Percentiles rank a stretch among this genome's conserved stretches.
Evolutionary conservation across 2,113 vertebrate species (phyloP).

Genomic region (Bos taurus): ARS-UCD2.0 NC_037348.1:22305501-22306000

Average conservation of each 20-base stretch:
- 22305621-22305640: not conserved
- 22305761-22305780: not conserved
- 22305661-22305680: not conserved
- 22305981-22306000: not conserved
- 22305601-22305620: not conserved
- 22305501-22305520: not conserved
- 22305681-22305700: not conserved
- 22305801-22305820: not conserved
- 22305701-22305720: not conserved
- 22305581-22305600: not conserved
- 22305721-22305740: not conserved
- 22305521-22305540: not conserved
- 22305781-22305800: not conserved
- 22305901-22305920: not conserved
- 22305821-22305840: not conserved
- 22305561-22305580: not conserved
- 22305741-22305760: not conserved
- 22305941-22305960: not conserved
- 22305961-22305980: not conserved
- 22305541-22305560: not conserved
- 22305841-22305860: not conserved
- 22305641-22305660: not conserved
- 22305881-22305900: not conserved
- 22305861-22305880: not conserved
- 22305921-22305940: not conserved